phyloP scores from a whole-genome alignment of 2,113 vertebrate genomes.

The Furnarius figulus region DNA sequence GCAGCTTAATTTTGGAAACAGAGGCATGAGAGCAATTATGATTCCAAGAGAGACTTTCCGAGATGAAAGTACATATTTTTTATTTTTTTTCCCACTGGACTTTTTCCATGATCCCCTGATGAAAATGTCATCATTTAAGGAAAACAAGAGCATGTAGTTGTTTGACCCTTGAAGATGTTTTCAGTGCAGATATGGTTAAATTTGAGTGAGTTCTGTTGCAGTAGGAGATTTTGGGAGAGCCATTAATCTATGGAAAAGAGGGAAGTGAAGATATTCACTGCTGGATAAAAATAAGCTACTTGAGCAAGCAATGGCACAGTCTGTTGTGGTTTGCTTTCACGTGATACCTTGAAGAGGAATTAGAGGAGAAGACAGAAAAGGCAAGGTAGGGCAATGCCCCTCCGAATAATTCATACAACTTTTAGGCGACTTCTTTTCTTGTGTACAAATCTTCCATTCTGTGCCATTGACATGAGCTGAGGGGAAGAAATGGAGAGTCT shows the following conservation, averaged over 20 bases:
- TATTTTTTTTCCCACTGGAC: background rate
- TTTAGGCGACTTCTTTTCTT: background rate
- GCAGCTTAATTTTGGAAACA: background rate
- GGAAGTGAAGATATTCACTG: constrained; percentile 63
- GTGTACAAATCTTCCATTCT: background rate
- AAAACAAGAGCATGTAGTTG: background rate
- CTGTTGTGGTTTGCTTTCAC: constrained; percentile 68
- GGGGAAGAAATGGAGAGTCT: background rate
- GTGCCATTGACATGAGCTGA: background rate
- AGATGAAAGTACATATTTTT: background rate
- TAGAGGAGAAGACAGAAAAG: constrained; percentile 41
- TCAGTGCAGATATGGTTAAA: background rate
- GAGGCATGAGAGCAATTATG: background rate
- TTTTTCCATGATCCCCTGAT: background rate
- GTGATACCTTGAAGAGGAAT: constrained; percentile 65
- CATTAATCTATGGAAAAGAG: constrained; percentile 44
- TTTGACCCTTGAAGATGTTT: background rate
- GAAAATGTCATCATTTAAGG: background rate
- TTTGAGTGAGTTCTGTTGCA: background rate
- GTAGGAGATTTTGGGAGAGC: background rate
- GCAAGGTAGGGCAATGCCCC: constrained; percentile 50
- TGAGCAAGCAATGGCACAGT: constrained; percentile 64
- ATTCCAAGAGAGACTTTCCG: background rate
- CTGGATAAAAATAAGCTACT: constrained; percentile 66
- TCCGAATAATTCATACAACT: constrained; percentile 21